These are phyloP conservation scores for Propithecus coquereli DNA, from an alignment of 2,113 vertebrate genomes.

Conservation along the genomic window DNA sequence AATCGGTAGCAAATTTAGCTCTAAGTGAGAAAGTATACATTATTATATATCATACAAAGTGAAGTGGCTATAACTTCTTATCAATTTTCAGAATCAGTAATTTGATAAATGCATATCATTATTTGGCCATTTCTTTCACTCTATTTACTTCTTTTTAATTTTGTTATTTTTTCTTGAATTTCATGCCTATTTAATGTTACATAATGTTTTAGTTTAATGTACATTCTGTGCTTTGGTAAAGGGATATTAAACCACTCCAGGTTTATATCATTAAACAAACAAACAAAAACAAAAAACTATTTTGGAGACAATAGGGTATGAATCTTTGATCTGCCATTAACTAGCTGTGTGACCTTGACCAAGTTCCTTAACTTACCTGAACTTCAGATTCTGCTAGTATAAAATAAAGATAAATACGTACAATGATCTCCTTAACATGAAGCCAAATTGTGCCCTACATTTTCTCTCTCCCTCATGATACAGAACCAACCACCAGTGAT, in stretches of 20 bases:
- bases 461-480: not conserved
- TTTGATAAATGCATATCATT: not conserved
- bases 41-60: not conserved
- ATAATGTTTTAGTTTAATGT: not conserved
- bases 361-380: not conserved
- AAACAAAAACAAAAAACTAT: no score
- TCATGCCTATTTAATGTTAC: not conserved
- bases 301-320: not conserved
- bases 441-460: not conserved
- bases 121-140: not conserved
- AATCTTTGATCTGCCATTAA: not conserved
- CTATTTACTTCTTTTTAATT: not conserved
- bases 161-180: not conserved
- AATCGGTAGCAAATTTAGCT: slow-evolving; percentile 13
- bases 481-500: not conserved
- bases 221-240: not conserved
- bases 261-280: not conserved
- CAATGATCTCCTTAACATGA: not conserved
- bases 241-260: not conserved
- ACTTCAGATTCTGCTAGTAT: not conserved
- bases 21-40: not conserved
- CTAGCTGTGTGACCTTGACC: not conserved
- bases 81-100: not conserved
- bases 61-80: not conserved
- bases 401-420: not conserved